Conservation (phyloP, 2,113 vertebrate genomes). For the Limnothrissa miodon region DNA sequence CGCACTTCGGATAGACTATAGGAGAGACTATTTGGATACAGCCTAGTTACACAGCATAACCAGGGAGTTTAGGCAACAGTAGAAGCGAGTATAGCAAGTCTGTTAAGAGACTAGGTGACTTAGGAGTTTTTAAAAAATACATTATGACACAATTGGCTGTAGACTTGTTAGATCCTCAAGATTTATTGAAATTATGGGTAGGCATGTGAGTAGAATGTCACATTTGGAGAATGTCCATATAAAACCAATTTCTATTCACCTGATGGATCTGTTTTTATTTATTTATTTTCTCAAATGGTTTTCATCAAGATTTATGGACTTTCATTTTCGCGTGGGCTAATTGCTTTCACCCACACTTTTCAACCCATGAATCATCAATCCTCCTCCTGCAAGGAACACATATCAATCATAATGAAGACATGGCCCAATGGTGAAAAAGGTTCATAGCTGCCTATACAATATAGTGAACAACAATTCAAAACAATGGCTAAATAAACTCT, state of each 20-base stretch:
- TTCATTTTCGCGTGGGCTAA: slow-evolving; percentile 64
- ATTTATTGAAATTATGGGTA: not conserved
- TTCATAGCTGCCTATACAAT: not conserved
- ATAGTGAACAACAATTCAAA: not conserved
- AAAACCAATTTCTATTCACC: slow-evolving; percentile 51
- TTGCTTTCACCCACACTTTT: slow-evolving; percentile 44
- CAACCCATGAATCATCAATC: slow-evolving; percentile 62
- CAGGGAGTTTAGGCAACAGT: not conserved
- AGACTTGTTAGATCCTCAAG: not conserved
- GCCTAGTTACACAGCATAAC: too few relatives aligned
- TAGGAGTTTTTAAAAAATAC: not conserved
- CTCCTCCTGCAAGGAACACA: slow-evolving; percentile 49
- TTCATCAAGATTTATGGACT: slow-evolving; percentile 64
- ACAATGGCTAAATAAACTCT: not conserved
- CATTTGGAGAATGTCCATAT: too few relatives aligned
- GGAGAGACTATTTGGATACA: too few relatives aligned
- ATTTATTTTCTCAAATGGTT: slow-evolving; percentile 61
- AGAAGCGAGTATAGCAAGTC: not conserved
- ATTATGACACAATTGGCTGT: not conserved
- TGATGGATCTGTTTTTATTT: slow-evolving; percentile 51
- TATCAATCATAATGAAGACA: slow-evolving; percentile 56
- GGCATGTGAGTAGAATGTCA: too few relatives aligned
- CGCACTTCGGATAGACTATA: too few relatives aligned
- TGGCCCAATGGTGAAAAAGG: not conserved
- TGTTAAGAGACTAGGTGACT: not conserved